Percentiles rank a stretch among this genome's conserved stretches.
Conservation (phyloP, 2,888 invertebrate genomes). For the Agonum fuliginosum region DNA sequence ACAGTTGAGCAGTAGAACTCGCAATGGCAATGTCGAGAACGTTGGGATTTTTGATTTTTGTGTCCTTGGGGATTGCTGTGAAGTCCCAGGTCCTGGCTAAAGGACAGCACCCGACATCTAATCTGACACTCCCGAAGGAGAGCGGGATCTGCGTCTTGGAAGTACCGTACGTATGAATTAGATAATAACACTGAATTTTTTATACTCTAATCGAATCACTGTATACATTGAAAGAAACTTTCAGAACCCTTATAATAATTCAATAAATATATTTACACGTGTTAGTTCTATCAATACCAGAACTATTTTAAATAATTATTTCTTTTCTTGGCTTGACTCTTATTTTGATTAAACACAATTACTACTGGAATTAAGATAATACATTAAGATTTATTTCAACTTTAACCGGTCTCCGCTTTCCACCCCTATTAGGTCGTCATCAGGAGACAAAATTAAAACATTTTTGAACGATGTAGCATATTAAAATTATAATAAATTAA, state of each 20-base stretch:
- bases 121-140: conserved; percentile 57
- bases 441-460: too few relatives aligned
- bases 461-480: too few relatives aligned
- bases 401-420: too few relatives aligned
- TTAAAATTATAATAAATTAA: too few relatives aligned
- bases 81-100: conserved; percentile 46
- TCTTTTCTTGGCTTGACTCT: too few relatives aligned
- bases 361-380: too few relatives aligned
- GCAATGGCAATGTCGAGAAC: conserved; percentile 17
- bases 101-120: conserved; percentile 30
- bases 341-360: too few relatives aligned
- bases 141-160: conserved; percentile 78
- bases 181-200: background rate
- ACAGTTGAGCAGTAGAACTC: conserved; percentile 9
- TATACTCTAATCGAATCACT: background rate
- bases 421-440: too few relatives aligned
- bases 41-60: conserved; percentile 40
- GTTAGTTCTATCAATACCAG: too few relatives aligned
- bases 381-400: too few relatives aligned
- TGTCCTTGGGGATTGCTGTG: conserved; percentile 41
- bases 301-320: too few relatives aligned
- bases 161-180: conserved; percentile 78
- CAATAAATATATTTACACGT: background rate
- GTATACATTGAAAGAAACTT: too few relatives aligned
- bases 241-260: background rate